phyloP scores from a whole-genome alignment of 2,797 vertebrate species.

The Pipistrellus nathusii region DNA sequence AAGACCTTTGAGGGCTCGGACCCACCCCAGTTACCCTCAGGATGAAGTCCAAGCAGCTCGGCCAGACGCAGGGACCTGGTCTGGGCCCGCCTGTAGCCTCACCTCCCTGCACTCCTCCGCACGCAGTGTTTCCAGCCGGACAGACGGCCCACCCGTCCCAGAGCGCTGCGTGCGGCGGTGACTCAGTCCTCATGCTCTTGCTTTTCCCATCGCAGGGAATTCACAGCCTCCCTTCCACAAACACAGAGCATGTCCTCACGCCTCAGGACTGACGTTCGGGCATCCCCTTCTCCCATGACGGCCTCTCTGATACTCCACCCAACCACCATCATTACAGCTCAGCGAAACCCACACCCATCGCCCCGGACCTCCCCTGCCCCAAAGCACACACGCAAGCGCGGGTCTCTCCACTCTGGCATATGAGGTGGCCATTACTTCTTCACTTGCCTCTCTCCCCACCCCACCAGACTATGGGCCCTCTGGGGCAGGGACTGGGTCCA shows the following conservation, averaged over 20 bases:
- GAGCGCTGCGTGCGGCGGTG: not conserved
- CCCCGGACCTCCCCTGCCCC: too few relatives aligned
- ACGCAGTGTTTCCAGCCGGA: not conserved
- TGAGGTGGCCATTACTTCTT: not conserved
- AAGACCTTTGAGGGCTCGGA: not conserved
- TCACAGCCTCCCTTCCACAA: not conserved
- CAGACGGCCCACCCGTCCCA: accelerated
- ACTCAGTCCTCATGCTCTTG: not conserved
- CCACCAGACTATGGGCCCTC: not conserved
- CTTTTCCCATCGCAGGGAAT: not conserved
- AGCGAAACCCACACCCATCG: not conserved
- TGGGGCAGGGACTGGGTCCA: not conserved
- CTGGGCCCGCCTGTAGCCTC: not conserved
- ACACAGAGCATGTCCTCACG: not conserved
- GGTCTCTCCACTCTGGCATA: not conserved
- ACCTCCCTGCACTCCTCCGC: not conserved
- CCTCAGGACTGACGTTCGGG: not conserved
- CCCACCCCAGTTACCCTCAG: not conserved
- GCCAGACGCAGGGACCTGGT: not conserved
- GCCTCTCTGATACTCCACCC: too few relatives aligned
- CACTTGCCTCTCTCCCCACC: not conserved
- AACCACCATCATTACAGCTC: not conserved
- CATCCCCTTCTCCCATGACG: not conserved
- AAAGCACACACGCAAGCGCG: not conserved
- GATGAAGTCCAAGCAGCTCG: not conserved